Evolutionary conservation across 2,888 invertebrate genomes (phyloP).

Genomic region (Brachynemurus nebulosus): DNA sequence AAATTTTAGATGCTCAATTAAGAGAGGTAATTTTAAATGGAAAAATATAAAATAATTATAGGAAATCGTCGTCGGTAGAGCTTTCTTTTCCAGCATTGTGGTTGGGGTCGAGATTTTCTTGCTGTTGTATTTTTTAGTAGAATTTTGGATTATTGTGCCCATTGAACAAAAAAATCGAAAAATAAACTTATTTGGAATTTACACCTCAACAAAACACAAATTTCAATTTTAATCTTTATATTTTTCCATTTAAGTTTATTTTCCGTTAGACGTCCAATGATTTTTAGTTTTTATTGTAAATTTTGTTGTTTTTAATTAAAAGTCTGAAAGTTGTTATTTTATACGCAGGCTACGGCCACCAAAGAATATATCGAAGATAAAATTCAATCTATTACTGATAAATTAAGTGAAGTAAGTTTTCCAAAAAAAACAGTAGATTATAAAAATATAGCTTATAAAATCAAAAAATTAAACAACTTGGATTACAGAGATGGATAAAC

Average conservation of each 20-base stretch:
- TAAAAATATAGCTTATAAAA: background rate
- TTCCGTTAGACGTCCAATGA: no score
- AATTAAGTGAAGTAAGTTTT: conserved; percentile 56
- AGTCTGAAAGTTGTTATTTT: conserved; percentile 6
- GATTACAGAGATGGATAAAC: background rate
- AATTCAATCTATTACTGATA: conserved; percentile 57
- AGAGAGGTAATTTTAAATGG: conserved; percentile 70
- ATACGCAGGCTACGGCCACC: conserved; percentile 49
- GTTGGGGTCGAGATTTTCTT: conserved; percentile 4
- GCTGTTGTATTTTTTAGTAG: conserved; percentile 7
- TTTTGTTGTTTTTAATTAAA: conserved; percentile 5
- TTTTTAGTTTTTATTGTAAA: no score
- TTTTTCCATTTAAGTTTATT: no score
- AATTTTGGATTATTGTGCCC: conserved; percentile 7
- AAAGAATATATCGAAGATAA: conserved; percentile 60
- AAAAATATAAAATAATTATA: no score
- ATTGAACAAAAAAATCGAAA: no score
- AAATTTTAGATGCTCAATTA: conserved; percentile 75
- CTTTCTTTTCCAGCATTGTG: conserved; percentile 5
- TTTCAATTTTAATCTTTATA: no score
- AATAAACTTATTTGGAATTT: no score
- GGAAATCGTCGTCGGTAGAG: background rate
- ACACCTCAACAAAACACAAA: no score
- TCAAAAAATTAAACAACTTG: background rate
- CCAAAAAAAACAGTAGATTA: background rate